These are phyloP conservation scores for Physella acuta DNA, from an alignment of 1,140 invertebrate species.

Conservation along the genomic window DNA sequence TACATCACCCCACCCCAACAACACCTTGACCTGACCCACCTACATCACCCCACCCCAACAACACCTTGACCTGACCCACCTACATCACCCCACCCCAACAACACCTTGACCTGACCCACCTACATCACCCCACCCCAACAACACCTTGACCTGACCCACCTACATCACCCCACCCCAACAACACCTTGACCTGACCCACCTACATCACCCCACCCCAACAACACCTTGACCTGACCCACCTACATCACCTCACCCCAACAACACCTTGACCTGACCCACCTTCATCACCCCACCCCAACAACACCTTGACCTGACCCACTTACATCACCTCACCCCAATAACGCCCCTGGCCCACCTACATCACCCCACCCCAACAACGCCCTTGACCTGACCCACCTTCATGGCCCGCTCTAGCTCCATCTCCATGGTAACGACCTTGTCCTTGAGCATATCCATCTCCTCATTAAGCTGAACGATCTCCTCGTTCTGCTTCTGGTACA, in stretches of 20 bases:
- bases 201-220: not conserved
- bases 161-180: not conserved
- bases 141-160: slow-evolving; percentile 38
- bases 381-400: not conserved
- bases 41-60: not conserved
- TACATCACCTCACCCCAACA: not conserved
- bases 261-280: not conserved
- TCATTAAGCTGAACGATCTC: slow-evolving; percentile 40
- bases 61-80: not conserved
- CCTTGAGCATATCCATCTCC: slow-evolving; percentile 40
- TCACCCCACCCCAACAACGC: too few relatives aligned
- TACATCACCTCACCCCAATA: not conserved
- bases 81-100: too few relatives aligned
- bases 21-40: not conserved
- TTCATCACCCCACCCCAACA: not conserved
- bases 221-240: not conserved
- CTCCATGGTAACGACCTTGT: slow-evolving; percentile 40
- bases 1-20: not conserved
- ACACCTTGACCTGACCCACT: not conserved
- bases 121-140: slow-evolving; percentile 33
- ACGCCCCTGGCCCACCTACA: not conserved
- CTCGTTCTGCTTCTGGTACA: slow-evolving; percentile 42
- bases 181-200: not conserved
- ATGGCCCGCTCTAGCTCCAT: slow-evolving; percentile 37
- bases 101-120: too few relatives aligned